phyloP scores from a whole-genome alignment of 2,113 vertebrate genomes.

The Noturus placidus region DNA sequence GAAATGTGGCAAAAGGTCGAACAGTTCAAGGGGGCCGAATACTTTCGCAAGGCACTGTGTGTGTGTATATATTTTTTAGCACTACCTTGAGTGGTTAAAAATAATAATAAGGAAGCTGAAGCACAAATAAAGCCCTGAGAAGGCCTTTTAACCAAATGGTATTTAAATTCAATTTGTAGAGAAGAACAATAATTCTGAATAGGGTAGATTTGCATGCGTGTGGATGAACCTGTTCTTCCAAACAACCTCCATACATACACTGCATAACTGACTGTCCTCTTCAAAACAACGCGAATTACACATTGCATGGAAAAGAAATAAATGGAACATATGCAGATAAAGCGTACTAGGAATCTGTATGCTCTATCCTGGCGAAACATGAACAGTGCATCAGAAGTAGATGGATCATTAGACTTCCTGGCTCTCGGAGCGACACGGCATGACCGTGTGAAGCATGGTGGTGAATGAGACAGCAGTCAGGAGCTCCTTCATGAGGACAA shows the following conservation, averaged over 20 bases:
- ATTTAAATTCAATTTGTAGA: slow-evolving; percentile 5
- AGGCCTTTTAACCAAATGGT: background rate
- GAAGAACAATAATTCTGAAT: background rate
- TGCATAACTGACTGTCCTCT: background rate
- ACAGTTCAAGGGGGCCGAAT: too few relatives aligned
- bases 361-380: background rate
- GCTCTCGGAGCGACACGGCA: background rate
- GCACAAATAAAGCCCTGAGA: background rate
- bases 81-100: background rate
- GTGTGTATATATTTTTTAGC: background rate
- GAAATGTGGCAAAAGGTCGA: too few relatives aligned
- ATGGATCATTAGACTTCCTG: background rate
- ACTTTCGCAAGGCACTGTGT: too few relatives aligned
- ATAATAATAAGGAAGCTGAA: background rate
- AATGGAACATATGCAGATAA: background rate
- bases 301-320: slow-evolving; percentile 5
- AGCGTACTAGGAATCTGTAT: background rate
- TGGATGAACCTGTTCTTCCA: background rate
- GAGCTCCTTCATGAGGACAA: slow-evolving; percentile 1
- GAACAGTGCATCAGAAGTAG: background rate
- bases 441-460: background rate
- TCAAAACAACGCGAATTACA: background rate
- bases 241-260: background rate
- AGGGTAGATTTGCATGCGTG: background rate
- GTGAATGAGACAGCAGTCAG: background rate